Base-by-base conservation (phyloP, 2,888 invertebrate species). In the Peribatodes rhomboidaria region DNA sequence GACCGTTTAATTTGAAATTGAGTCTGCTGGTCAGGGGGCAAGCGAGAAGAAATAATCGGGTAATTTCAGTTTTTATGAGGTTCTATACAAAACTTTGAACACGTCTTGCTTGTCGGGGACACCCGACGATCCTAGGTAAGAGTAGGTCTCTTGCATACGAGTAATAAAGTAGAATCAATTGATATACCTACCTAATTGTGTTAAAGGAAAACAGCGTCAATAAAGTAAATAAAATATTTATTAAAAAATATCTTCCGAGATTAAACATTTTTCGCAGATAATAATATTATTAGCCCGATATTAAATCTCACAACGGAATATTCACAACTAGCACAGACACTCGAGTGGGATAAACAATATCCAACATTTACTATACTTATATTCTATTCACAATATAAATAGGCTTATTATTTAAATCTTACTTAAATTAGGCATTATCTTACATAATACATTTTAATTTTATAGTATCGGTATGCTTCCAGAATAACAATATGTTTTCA, bases 171-270 rank as follows among this genome's bases (percentile, higher is more conserved):
- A n/a, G n/a, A n/a, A 27, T 27, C 27, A 4, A 27, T 27, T 6
- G 27, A 27, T 27, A 6, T 27, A 27, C 27, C 27, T 27, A 27
- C 27, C 27, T 27, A 27, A 4, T 27, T 42, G 11, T 47, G n/a
- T 22, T 27, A 41, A 47, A 58, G 9, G 53, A 63, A 49, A 54
- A 22, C 22, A 44, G 55, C 58, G 46, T 69, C 61, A 67, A 73
- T 56, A 27, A n/a, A 27, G 27, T 44, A 59, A 65, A 39, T 75
- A 74, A 77, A 72, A 75, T 76, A 77, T 86, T 83, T 86, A 85
- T 85, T 85, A 77, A 77, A 81, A 82, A 77, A 78, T 78, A 83
- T 81, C 79, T 58, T 76, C 73, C 75, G 80, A 82, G 77, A 80
- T 75, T 73, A 77, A 67, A 76, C 22, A 73, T 73, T 69, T 73